Evolutionary conservation across 2,113 vertebrate genomes (phyloP), one percentile per base, ranked within the genome.

Genomic region (Anoplopoma fimbria): DNA sequence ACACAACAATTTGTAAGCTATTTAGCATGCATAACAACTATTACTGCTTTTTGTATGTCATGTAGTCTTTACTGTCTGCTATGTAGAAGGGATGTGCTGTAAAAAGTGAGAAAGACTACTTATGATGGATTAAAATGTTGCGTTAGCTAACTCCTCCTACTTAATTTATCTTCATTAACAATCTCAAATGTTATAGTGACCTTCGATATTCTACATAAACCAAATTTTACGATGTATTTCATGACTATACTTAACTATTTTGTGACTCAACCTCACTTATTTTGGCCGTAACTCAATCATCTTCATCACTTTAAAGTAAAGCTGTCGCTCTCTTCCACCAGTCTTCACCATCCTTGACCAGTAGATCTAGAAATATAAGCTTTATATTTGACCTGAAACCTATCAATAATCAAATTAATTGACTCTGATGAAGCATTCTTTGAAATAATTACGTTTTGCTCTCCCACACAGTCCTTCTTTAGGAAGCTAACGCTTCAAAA

Each of bases 401-500:
- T 25, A 57, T 47, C 70, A n/a, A 63, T 47, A 36, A 29, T 62
- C 47, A 53, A 12, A n/a, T 58, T 15, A 36, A 65, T 42, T 17
- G 14, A 40, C n/a, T 51, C 51, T 79, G 45, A 76, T 79, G 69
- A 75, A 71, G 81, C 25, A 61, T 70, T 84, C 58, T 75, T 81
- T 31, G 34, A 67, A 45, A 17, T 65, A 19, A 68, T 79, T 65
- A n/a, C 3, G 4, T 73, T 61, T 36, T 25, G 13, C 14, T 53
- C 67, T 31, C 67, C 80, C 49, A 71, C 80, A 45, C 69, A 53
- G 5, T 25, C 27, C 45, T 23, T 13, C 19, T 29, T 31, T 12
- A 19, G 8, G 0, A 29, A 23, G 47, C 58, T 9, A 12, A 23
- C 61, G 51, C 70, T 86, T 71, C 0, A 53, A 23, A 79, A 85